Conservation (phyloP, 1,140 invertebrate species). For the Drosophila dunni region DNA sequence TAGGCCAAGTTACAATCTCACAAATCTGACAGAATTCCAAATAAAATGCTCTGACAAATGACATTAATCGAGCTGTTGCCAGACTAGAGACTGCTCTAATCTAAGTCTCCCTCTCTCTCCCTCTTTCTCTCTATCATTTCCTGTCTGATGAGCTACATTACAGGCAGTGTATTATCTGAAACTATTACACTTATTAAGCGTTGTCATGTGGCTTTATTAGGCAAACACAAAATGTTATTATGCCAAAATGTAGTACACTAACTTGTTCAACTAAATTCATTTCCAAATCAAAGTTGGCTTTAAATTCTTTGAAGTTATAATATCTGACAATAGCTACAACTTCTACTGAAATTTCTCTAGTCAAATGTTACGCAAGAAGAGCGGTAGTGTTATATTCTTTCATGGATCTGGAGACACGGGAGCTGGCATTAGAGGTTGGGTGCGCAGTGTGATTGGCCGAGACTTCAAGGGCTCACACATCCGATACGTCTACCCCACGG, state of each 20-base stretch:
- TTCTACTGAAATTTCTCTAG: background rate
- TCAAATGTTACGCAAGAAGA: conserved; percentile 9
- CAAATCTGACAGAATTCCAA: conserved; percentile 32
- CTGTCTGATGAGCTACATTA: too few relatives aligned
- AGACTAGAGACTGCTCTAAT: background rate
- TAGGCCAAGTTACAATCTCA: conserved; percentile 39
- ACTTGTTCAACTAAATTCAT: background rate
- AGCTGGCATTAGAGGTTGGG: conserved; percentile 13
- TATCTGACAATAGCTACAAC: background rate
- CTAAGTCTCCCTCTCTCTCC: background rate
- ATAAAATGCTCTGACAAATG: conserved; percentile 45
- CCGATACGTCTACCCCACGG: conserved; percentile 30
- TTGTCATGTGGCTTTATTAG: too few relatives aligned
- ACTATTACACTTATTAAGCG: background rate
- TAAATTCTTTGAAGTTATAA: background rate
- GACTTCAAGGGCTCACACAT: conserved; percentile 20
- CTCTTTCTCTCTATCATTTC: background rate
- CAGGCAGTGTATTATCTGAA: background rate
- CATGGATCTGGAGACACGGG: conserved; percentile 42
- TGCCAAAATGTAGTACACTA: background rate
- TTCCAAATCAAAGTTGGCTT: background rate
- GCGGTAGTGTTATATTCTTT: conserved; percentile 39
- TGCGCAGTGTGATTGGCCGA: conserved; percentile 28
- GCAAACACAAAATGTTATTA: background rate
- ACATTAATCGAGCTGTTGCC: conserved; percentile 2